phyloP scores from a whole-genome alignment of 2,888 invertebrate genomes.

The Phaedon cochleariae region DNA sequence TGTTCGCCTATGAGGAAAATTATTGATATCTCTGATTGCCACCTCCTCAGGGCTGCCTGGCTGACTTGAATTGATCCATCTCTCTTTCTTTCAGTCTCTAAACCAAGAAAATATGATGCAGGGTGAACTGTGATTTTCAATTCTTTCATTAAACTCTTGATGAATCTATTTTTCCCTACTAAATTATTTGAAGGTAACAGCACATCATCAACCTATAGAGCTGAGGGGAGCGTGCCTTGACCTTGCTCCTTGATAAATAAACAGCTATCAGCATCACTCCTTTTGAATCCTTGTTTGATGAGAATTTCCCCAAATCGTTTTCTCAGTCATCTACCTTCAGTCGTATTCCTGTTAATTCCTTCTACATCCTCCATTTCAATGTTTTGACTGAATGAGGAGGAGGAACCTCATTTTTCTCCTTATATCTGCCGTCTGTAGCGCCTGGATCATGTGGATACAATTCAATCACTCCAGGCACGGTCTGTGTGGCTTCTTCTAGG shows the following conservation, averaged over 20 bases:
- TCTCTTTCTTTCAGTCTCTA: slow-evolving; percentile 9
- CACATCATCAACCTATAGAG: slow-evolving; percentile 2
- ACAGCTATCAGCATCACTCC: not conserved
- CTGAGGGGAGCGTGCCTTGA: not conserved
- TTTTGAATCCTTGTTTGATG: not conserved
- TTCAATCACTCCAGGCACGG: too few relatives aligned
- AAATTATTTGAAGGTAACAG: slow-evolving; percentile 15
- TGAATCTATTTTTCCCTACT: slow-evolving; percentile 2
- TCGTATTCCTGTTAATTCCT: too few relatives aligned
- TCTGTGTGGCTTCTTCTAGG: too few relatives aligned
- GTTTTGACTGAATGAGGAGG: too few relatives aligned
- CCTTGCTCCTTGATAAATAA: not conserved
- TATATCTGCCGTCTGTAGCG: too few relatives aligned
- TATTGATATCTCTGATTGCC: too few relatives aligned
- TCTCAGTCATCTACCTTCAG: not conserved
- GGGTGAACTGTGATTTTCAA: slow-evolving; percentile 21
- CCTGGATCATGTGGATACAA: too few relatives aligned
- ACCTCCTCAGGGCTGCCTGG: not conserved
- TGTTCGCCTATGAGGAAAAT: not conserved
- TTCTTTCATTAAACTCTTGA: slow-evolving; percentile 8
- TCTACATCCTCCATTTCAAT: too few relatives aligned
- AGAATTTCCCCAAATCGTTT: not conserved
- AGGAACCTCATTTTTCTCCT: too few relatives aligned
- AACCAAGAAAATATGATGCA: slow-evolving; percentile 22
- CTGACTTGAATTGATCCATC: slow-evolving; percentile 12